phyloP scores from a whole-genome alignment of 2,888 invertebrate species.

The Chalcis sispes region DNA sequence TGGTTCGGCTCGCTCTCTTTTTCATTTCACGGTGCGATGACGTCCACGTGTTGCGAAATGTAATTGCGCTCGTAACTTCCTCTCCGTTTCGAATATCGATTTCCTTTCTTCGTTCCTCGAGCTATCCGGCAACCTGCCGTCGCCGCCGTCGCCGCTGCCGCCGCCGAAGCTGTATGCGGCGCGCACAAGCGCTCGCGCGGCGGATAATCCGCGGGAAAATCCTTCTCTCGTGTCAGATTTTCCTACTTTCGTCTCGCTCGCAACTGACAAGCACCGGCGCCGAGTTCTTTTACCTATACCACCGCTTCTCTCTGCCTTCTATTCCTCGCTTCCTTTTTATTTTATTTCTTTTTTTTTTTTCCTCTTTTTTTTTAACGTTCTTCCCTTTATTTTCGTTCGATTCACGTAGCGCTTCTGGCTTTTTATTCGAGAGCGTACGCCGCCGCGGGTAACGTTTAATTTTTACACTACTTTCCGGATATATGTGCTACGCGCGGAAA shows the following conservation, averaged over 20 bases:
- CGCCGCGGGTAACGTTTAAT: constrained; percentile 33
- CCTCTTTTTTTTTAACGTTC: too few species aligned
- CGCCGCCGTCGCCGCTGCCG: neutral
- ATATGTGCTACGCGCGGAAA: constrained; percentile 1
- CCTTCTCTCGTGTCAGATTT: constrained; percentile 54
- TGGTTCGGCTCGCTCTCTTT: constrained; percentile 30
- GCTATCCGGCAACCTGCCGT: neutral
- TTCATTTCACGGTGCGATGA: constrained; percentile 50
- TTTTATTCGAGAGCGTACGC: neutral
- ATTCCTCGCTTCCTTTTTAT: neutral
- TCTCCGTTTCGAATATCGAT: constrained; percentile 57
- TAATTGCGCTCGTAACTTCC: constrained; percentile 57
- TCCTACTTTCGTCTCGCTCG: constrained; percentile 19
- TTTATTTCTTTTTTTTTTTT: constrained; percentile 16
- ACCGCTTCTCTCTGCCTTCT: neutral
- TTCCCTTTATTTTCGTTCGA: constrained; percentile 17
- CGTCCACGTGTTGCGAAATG: constrained; percentile 52
- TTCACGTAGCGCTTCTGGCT: neutral
- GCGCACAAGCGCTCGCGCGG: neutral
- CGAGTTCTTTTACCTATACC: constrained; percentile 24
- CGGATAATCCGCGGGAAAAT: constrained; percentile 55
- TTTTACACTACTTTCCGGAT: constrained; percentile 34
- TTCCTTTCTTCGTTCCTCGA: constrained; percentile 47
- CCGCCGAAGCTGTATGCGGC: neutral
- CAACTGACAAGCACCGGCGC: constrained; percentile 20